Evolutionary conservation across 2,888 invertebrate genomes (phyloP), one percentile per base, ranked within the genome.

Genomic region (Diadegma fenestrale): DNA sequence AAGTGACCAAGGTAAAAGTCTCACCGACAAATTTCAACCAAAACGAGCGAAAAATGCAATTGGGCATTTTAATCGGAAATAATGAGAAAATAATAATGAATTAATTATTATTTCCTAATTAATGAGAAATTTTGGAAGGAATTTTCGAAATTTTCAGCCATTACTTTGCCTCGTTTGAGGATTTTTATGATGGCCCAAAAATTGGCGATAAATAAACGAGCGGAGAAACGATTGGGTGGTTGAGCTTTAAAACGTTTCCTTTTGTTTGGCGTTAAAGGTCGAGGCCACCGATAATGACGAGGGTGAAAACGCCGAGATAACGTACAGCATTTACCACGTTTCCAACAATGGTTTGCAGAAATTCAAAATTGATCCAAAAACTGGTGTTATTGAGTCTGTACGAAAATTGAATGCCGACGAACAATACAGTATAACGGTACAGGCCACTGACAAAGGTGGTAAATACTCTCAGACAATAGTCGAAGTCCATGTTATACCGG

Each of bases 281-380:
- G 96, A 96, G 90, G 98, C 98, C 0, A 96, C 96, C 12, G 98
- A 98, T 93, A 97, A 97, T 91, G 98, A 98, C 93, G 96, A 96
- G 92, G 98, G 97, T 83, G 96, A 97, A 91, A 98, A 98, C 94
- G 98, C 98, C 26, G 95, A 96, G 78, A 95, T 98, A 84, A 95
- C 96, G 54, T 98, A 98, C 94, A 97, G 97, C 89, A 97, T 98
- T 87, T 97, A 97, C 93, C 98, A 98, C 94, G 97, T 98, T 10
- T 98, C 98, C 85, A 98, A 98, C 94, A 98, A 98, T 93, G 98
- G 98, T 1, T 95, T 96, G 85, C 97, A 97, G 90, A 98, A 97
- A 94, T 98, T 98, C 93, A 95, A 96, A 90, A 98, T 98, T 90
- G 96, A 98, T 92, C 96, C 97, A 72, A 95, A 95, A 89, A 97